Base-by-base conservation (phyloP, 2,113 vertebrate species). In the Menidia beryllina region DNA sequence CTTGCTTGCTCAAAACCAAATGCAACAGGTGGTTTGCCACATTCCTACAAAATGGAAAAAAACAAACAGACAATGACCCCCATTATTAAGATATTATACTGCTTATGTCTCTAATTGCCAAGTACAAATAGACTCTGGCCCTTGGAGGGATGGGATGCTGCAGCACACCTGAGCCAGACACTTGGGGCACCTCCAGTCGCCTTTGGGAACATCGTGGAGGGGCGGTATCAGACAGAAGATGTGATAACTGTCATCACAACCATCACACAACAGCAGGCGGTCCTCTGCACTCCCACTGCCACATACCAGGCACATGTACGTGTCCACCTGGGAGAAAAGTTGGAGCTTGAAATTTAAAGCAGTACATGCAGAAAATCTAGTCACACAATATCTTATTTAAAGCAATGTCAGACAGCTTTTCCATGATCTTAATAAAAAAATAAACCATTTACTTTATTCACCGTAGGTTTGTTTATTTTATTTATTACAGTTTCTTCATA, bases 241-340 rank as follows among this genome's bases (percentile, higher is more conserved):
- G 81, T 99, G 98, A 86, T 99, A 99, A 79, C 98, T 99, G 86
- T 99, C 98, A 30, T 99, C 98, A 82, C 98, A 99, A 65, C 98
- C 98, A 1, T 99, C 98, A 67, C 98, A 99, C 74, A 99, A 55
- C 54, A 99, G 93, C 14, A 99, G 93, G 0, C 96, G 91, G 79
- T 98, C 97, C 86, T 99, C 98, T 1, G 96, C 95, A 0, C 80
- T 97, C 17, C 97, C 98, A 23, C 93, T 96, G 75, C 95, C 96
- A 74, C 98, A 99, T 0, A 97, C 82, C 77, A 97, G 93, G 80
- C 98, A 99, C 7, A 98, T 97, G 36, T 99, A 99, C 70, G 97
- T 84, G 89, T 99, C 98, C 89, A 99, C 96, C 98, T 99, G 89
- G 0, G 75, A 2, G 56, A 23, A 79, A 27, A 49, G 13, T 9